These are phyloP conservation scores for Drosophila teissieri DNA, from an alignment of 1,140 invertebrate species.

Conservation along the genomic window DNA sequence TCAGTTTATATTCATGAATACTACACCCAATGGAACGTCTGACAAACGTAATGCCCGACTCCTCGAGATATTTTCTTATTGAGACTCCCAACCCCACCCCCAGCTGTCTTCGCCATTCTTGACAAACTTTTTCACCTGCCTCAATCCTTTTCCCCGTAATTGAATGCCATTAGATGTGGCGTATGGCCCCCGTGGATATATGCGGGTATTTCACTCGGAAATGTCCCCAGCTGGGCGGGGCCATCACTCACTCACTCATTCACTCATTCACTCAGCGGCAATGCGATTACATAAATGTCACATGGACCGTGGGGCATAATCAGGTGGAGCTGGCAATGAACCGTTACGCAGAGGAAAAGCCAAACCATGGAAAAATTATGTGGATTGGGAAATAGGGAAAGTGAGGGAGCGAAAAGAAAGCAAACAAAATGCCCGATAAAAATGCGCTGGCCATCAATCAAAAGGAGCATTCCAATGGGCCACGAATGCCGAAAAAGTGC, in stretches of 20 bases:
- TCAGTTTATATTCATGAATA: neutral
- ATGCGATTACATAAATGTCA: constrained; percentile 70
- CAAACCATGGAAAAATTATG: neutral
- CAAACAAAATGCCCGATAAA: constrained; percentile 50
- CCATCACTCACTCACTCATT: constrained; percentile 35
- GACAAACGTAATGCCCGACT: neutral
- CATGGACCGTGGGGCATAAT: constrained; percentile 61
- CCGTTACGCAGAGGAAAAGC: constrained; percentile 23
- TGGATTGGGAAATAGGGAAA: constrained; percentile 6
- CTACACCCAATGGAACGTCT: neutral
- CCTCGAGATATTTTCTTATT: neutral
- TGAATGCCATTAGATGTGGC: constrained; percentile 26
- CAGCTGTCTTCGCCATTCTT: neutral
- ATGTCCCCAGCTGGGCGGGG: constrained; percentile 1
- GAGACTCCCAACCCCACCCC: neutral
- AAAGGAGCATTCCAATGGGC: constrained; percentile 54
- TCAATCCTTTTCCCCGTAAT: constrained; percentile 27
- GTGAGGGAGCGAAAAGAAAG: neutral
- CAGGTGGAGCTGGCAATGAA: constrained; percentile 62
- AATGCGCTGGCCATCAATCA: constrained; percentile 72
- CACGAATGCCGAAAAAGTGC: constrained; percentile 26
- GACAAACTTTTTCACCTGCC: constrained; percentile 8
- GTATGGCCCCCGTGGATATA: constrained; percentile 3
- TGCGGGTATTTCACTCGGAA: neutral
- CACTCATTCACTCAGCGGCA: constrained; percentile 33